Evolutionary conservation across 2,888 invertebrate species (phyloP), one percentile per base, ranked within the genome.

Genomic region (Scrobipalpa costella): DNA sequence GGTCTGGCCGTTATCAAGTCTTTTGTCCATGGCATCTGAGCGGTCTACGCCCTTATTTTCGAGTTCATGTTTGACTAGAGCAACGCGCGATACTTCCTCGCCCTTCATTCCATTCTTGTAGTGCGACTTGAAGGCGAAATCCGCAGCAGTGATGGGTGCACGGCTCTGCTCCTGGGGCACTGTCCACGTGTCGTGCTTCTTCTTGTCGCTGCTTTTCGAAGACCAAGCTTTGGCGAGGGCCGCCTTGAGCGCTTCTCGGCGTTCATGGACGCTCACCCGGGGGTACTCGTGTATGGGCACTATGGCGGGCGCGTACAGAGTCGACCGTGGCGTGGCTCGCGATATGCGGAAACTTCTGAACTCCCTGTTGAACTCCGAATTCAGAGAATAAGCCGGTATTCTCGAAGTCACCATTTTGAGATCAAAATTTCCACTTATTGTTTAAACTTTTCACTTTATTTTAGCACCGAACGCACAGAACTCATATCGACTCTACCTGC

Each of bases 341-440:
- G 92, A 89, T 75, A 92, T 89, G 76, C 92, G 90, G 85, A 92
- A 92, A 89, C 92, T 92, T 86, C 92, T 89, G 85, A 92, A 92
- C 88, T 92, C 92, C 84, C 92, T 90, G 86, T 92, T 92, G 87
- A 93, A 90, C 86, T 93, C 93, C 86, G 93, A 93, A 86, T 93
- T 93, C 73, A 93, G 86, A 83, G 92, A 92, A 88, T 93, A 92
- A 83, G 93, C 93, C 70, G 93, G 93, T 88, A 93, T 93, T 81
- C 93, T 92, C 83, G 93, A 93, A 81, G 93, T 93, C 84, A 93
- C 93, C 93, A 93, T 93, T 88, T 88, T 91, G 91, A 91, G 90
- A 90, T 89, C 90, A 85, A 89, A 86, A 83, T 85, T 89, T 90
- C 83, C 86, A 83, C 81, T 84, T 75, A 69, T 65, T 78, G 66